These are phyloP conservation scores for Etheostoma cragini DNA, from an alignment of 2,113 vertebrate genomes.

Conservation along the genomic window DNA sequence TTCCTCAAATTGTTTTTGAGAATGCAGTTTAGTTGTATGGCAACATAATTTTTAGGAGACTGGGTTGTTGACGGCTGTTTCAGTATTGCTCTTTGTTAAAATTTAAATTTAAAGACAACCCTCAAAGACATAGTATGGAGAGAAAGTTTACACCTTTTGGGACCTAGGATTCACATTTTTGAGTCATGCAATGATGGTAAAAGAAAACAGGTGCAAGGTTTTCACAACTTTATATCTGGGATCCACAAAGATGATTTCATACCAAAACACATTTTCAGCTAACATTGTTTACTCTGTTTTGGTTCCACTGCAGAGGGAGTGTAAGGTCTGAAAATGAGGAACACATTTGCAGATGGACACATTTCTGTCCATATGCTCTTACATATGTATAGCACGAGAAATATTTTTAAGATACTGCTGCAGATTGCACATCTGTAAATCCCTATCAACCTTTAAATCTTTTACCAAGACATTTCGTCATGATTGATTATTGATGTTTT, in stretches of 20 bases:
- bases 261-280: slow-evolving; percentile 8
- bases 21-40: no score
- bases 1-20: no score
- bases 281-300: background rate
- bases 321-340: background rate
- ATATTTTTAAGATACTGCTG: background rate
- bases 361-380: slow-evolving; percentile 18
- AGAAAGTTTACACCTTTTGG: background rate
- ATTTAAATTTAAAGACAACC: background rate
- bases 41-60: no score
- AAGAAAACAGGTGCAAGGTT: background rate
- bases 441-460: background rate
- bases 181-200: background rate
- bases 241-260: background rate
- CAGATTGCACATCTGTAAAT: background rate
- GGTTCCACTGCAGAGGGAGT: background rate
- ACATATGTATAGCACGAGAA: background rate
- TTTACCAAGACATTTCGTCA: background rate
- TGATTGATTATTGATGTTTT: slow-evolving; percentile 7
- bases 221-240: background rate
- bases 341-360: slow-evolving; percentile 18
- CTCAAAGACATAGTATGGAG: background rate
- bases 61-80: background rate
- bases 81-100: background rate
- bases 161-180: background rate